Conservation (phyloP, 2,888 invertebrate species). For the Dasypolia templi region DNA sequence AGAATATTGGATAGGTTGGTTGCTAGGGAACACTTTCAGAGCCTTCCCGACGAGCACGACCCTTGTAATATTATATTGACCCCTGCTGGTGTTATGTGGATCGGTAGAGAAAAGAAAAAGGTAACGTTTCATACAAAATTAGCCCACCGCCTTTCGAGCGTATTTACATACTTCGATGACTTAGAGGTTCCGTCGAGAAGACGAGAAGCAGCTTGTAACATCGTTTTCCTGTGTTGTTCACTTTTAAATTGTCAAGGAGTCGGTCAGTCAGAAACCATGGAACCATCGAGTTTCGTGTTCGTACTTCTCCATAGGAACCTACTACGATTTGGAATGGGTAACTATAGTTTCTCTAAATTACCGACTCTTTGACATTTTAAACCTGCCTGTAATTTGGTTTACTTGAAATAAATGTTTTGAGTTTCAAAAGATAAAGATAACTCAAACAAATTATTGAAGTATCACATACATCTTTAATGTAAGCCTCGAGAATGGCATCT, state of each 20-base stretch:
- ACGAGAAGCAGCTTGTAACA: no score
- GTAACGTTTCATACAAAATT: not conserved
- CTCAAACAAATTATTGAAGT: no score
- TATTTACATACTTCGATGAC: not conserved
- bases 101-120: not conserved
- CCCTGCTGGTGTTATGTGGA: not conserved
- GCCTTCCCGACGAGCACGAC: conserved; percentile 13
- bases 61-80: conserved; percentile 12
- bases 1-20: conserved; percentile 34
- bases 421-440: no score
- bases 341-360: not conserved
- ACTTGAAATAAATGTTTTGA: not conserved
- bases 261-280: not conserved
- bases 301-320: not conserved
- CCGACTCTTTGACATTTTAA: no score
- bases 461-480: no score
- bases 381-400: not conserved
- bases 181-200: not conserved
- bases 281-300: not conserved
- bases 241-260: not conserved
- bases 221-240: no score
- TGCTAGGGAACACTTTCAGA: conserved; percentile 41
- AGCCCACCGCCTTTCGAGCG: not conserved
- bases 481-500: no score
- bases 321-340: not conserved